Conservation (phyloP, 2,113 vertebrate genomes). For the Machaerirhynchus nigripectus region DNA sequence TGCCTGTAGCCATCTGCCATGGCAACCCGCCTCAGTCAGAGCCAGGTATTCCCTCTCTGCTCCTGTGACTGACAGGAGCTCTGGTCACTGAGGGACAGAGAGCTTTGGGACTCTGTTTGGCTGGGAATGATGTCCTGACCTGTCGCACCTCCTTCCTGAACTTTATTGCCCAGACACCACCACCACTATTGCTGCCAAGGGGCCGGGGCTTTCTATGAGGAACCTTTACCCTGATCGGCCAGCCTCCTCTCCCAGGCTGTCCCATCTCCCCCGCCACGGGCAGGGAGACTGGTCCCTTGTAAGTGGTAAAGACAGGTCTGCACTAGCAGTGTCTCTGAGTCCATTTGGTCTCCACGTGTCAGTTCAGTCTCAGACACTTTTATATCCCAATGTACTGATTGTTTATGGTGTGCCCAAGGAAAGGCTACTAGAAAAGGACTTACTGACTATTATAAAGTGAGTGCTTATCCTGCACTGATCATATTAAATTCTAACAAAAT, state of each 20-base stretch:
- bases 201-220: not conserved
- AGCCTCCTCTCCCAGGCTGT: not conserved
- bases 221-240: not conserved
- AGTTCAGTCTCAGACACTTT: not conserved
- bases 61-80: not conserved
- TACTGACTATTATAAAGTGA: not conserved
- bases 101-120: rapidly evolving
- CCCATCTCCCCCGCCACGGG: rapidly evolving
- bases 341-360: not conserved
- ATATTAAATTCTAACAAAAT: not conserved
- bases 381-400: not conserved
- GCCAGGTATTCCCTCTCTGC: rapidly evolving
- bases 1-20: rapidly evolving
- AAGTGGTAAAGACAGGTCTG: not conserved
- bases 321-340: not conserved
- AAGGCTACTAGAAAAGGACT: not conserved
- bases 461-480: not conserved
- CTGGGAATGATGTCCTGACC: rapidly evolving
- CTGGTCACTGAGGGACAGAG: not conserved
- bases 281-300: rapidly evolving
- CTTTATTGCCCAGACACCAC: rapidly evolving
- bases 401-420: not conserved
- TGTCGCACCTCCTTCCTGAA: rapidly evolving
- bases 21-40: not conserved
- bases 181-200: too few species aligned